Percentiles rank a stretch among this genome's conserved stretches.
phyloP scores from a whole-genome alignment of 2,888 invertebrate genomes.

The Biston stratarius region DNA sequence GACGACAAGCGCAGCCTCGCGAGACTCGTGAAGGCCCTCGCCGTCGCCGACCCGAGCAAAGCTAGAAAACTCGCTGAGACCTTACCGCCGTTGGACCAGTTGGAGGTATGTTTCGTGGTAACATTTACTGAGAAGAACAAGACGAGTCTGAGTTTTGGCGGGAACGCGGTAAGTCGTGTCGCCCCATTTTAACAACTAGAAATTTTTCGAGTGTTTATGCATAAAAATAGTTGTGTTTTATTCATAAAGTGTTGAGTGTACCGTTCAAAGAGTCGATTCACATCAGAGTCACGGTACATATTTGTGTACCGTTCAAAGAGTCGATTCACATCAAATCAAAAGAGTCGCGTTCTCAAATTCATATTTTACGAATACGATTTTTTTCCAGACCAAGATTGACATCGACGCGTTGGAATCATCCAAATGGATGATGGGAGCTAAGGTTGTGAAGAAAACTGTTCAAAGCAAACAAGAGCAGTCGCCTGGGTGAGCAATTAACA shows the following conservation, averaged over 20 bases:
- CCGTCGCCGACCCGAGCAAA: conserved; percentile 91
- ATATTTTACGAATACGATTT: neutral
- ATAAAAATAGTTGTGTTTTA: too few relatives aligned
- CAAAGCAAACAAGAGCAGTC: conserved; percentile 90
- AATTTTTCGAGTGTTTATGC: too few relatives aligned
- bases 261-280: too few relatives aligned
- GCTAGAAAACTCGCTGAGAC: conserved; percentile 88
- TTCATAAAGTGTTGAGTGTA: too few relatives aligned
- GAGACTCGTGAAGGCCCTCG: conserved; percentile 96
- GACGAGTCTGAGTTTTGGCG: too few relatives aligned
- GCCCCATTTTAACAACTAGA: too few relatives aligned
- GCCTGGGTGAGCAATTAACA: conserved; percentile 79
- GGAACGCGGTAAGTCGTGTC: too few relatives aligned
- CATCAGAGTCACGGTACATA: too few relatives aligned
- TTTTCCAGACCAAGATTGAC: conserved; percentile 87
- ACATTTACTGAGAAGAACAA: neutral
- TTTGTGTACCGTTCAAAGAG: too few relatives aligned
- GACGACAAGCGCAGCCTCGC: conserved; percentile 93
- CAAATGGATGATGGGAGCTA: conserved; percentile 96
- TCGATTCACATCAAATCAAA: too few relatives aligned
- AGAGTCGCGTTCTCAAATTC: too few relatives aligned
- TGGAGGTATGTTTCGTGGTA: conserved; percentile 56
- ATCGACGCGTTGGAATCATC: conserved; percentile 95
- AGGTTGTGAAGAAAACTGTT: conserved; percentile 92
- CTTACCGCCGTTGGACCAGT: conserved; percentile 68